A percentile compares a stretch with the other conserved stretches of the same genome.
phyloP scores from a whole-genome alignment of 2,888 invertebrate species.

The Periphyllus acericola region DNA sequence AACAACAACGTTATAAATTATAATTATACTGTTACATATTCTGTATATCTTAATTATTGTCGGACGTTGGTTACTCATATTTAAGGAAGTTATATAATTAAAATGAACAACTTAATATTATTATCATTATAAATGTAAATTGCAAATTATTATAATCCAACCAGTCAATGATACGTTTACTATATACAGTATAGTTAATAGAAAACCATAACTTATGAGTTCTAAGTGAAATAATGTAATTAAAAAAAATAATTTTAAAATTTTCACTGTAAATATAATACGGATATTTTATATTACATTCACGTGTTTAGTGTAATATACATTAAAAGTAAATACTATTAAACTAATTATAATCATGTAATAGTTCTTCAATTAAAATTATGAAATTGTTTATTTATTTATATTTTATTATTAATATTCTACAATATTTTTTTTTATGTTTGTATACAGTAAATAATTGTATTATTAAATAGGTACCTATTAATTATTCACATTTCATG shows the following conservation, averaged over 20 bases:
- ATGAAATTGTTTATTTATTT: too few species aligned
- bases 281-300: neutral
- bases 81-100: constrained; percentile 27
- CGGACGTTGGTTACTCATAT: neutral
- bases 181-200: neutral
- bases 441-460: too few species aligned
- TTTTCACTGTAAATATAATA: neutral
- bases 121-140: neutral
- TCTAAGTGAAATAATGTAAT: neutral
- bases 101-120: neutral
- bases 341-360: too few species aligned
- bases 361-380: too few species aligned
- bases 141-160: neutral
- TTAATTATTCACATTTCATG: too few species aligned
- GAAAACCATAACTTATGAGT: neutral
- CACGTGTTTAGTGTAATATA: too few species aligned
- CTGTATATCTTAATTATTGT: neutral
- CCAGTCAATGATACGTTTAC: neutral
- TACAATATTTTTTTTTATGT: too few species aligned
- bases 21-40: constrained; percentile 1
- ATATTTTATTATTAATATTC: too few species aligned
- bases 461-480: too few species aligned
- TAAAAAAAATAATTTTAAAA: neutral
- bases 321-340: too few species aligned
- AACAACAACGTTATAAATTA: neutral